A percentile compares a stretch with the other conserved stretches of the same genome.
phyloP scores from a whole-genome alignment of 1,140 invertebrate species.

The Brachionus rubens region DNA sequence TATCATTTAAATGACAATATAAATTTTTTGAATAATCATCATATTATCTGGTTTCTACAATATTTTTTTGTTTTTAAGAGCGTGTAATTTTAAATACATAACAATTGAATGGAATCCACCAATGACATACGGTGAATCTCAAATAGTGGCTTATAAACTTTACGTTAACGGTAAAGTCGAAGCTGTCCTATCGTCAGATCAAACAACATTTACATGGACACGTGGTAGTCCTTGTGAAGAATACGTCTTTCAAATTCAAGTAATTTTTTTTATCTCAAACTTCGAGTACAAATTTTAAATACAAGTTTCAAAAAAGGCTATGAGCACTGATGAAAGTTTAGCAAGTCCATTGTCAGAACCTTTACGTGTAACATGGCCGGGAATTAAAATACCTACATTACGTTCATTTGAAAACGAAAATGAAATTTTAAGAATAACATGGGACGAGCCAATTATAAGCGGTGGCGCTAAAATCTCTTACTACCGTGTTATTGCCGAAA shows the following conservation, averaged over 20 bases:
- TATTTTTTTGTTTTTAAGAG: conserved; percentile 50
- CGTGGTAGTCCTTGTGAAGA: conserved; percentile 58
- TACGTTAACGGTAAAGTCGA: conserved; percentile 59
- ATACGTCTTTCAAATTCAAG: conserved; percentile 60
- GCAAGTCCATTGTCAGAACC: conserved; percentile 59
- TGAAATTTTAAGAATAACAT: conserved; percentile 54
- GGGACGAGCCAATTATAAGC: conserved; percentile 56
- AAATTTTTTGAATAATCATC: not conserved
- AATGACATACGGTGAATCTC: conserved; percentile 56
- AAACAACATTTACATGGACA: conserved; percentile 56
- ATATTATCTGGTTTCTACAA: not conserved
- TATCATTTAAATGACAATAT: too few species aligned
- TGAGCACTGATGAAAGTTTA: conserved; percentile 55
- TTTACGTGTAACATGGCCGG: conserved; percentile 57
- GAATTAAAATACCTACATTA: conserved; percentile 53
- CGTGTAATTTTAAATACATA: conserved; percentile 60
- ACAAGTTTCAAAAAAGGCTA: conserved; percentile 50
- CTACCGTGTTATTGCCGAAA: conserved; percentile 52
- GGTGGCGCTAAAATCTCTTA: conserved; percentile 59
- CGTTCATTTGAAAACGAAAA: conserved; percentile 53
- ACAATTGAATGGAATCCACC: conserved; percentile 61
- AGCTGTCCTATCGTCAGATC: conserved; percentile 53
- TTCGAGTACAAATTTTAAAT: not conserved
- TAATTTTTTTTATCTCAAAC: conserved; percentile 41
- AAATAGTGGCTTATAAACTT: conserved; percentile 60